Percentiles rank a stretch among this genome's conserved stretches.
Evolutionary conservation across 1,140 invertebrate genomes (phyloP).

Genomic region (Glomeris maerens): DNA sequence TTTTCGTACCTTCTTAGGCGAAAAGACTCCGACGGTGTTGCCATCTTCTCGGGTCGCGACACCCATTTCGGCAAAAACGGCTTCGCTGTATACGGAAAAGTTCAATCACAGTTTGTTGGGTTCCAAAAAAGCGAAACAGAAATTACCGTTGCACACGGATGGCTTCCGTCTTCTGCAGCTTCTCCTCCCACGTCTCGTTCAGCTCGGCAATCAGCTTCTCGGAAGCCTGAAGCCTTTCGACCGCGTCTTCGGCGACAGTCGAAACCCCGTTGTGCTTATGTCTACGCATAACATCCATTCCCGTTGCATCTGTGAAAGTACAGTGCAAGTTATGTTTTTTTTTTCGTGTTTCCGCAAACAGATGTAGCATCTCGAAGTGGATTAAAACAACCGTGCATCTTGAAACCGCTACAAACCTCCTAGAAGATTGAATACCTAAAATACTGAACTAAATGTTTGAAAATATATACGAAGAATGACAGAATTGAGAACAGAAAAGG

Average conservation of each 20-base stretch:
- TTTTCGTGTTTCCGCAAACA: too few relatives aligned
- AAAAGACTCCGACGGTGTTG: constrained; percentile 93
- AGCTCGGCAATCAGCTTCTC: constrained; percentile 99
- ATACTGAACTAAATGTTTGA: background rate
- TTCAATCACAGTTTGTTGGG: too few relatives aligned
- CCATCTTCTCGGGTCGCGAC: constrained; percentile 95
- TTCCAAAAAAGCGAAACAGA: too few relatives aligned
- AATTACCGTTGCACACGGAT: constrained; percentile 66
- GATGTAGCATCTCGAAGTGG: too few relatives aligned
- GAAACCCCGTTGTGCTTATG: constrained; percentile 37
- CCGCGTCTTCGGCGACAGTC: constrained; percentile 84
- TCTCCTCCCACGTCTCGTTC: constrained; percentile 99
- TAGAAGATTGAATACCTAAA: too few relatives aligned
- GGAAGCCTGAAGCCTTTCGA: constrained; percentile 93
- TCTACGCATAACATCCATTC: constrained; percentile 10
- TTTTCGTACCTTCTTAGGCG: constrained; percentile 68
- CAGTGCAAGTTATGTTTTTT: too few relatives aligned
- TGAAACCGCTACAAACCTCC: too few relatives aligned
- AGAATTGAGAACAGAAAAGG: background rate
- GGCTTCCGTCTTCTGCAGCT: constrained; percentile 87
- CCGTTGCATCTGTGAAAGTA: too few relatives aligned
- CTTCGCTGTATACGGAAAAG: constrained; percentile 47
- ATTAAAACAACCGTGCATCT: too few relatives aligned
- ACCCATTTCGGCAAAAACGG: constrained; percentile 97
- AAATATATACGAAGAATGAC: background rate